Base-by-base conservation (phyloP, 2,888 invertebrate species). In the Andrena flavipes region DNA sequence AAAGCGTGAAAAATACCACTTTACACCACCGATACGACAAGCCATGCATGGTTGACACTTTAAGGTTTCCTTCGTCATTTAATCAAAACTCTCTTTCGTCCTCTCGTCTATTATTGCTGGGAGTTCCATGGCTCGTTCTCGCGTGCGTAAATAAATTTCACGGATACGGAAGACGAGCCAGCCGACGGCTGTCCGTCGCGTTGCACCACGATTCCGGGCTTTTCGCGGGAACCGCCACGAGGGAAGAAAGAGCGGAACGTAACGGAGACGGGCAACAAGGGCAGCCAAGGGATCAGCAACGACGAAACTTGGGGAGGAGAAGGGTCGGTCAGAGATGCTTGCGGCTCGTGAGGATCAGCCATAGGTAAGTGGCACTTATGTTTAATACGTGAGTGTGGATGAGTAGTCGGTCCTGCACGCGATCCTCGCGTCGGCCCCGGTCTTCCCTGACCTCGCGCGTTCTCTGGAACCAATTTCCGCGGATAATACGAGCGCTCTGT, bases 371-470 rank as follows among this genome's bases (percentile, higher is more conserved):
- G 91, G 89, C 88, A 91, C 90, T 91, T 91, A 88, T 87, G 87
- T 88, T 91, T 90, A 88, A 91, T 91, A 91, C 89, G 88, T 83
- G 91, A 91, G 89, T 89, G 89, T 89, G 89, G 91, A 91, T 91
- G 91, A 91, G 88, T 89, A 87, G 88, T 88, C 88, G 87, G 90
- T 84, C 87, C 89, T 89, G 91, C 91, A 91, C 91, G 91, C 91
- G 90, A 91, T 91, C 90, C 83, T 86, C 82, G 84, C 87, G 79
- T 83, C 84, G 85, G 84, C 42, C 76, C 79, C 64, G 80, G 80
- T 88, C 88, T 90, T 82, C 59, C 84, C 87, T 91, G 91, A 91
- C 91, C 91, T 88, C 90, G 88, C 90, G 88, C 88, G 87, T 91
- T 91, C 88, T 86, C 90, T 87, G 85, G 90, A 90, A 91, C 91